phyloP scores from a whole-genome alignment of 2,888 invertebrate species.

The Agrochola lychnidis region DNA sequence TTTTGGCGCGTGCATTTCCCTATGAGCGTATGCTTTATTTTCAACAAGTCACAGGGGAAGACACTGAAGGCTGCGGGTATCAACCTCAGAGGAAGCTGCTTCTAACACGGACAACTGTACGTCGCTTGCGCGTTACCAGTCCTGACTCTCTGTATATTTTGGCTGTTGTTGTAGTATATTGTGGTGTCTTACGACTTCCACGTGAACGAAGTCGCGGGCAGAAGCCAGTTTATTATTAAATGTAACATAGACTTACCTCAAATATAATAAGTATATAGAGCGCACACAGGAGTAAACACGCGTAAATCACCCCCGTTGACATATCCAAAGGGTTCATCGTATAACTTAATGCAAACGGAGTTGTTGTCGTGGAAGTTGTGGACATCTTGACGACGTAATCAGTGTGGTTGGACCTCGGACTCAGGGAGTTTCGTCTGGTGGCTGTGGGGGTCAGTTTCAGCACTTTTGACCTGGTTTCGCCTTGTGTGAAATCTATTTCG shows the following conservation, averaged over 20 bases:
- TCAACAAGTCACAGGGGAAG: too few relatives aligned
- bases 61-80: too few relatives aligned
- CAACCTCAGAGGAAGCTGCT: too few relatives aligned
- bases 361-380: slow-evolving; percentile 71
- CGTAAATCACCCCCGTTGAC: slow-evolving; percentile 93
- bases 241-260: slow-evolving; percentile 91
- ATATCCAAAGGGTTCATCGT: slow-evolving; percentile 92
- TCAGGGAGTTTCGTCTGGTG: slow-evolving; percentile 40
- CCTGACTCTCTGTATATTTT: too few relatives aligned
- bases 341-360: slow-evolving; percentile 86
- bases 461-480: slow-evolving; percentile 83
- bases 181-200: too few relatives aligned
- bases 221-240: background rate
- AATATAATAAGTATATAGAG: slow-evolving; percentile 96
- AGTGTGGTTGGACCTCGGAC: slow-evolving; percentile 56
- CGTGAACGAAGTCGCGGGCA: too few relatives aligned
- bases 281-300: slow-evolving; percentile 93
- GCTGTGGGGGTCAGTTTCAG: slow-evolving; percentile 72
- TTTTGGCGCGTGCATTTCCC: too few relatives aligned
- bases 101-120: too few relatives aligned
- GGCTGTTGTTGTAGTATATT: too few relatives aligned
- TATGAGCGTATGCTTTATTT: too few relatives aligned
- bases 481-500: slow-evolving; percentile 91
- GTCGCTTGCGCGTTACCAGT: too few relatives aligned
- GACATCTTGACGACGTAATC: slow-evolving; percentile 72